These are phyloP conservation scores for Diplodus puntazzo DNA, from an alignment of 2,797 vertebrate genomes.

Conservation along the genomic window DNA sequence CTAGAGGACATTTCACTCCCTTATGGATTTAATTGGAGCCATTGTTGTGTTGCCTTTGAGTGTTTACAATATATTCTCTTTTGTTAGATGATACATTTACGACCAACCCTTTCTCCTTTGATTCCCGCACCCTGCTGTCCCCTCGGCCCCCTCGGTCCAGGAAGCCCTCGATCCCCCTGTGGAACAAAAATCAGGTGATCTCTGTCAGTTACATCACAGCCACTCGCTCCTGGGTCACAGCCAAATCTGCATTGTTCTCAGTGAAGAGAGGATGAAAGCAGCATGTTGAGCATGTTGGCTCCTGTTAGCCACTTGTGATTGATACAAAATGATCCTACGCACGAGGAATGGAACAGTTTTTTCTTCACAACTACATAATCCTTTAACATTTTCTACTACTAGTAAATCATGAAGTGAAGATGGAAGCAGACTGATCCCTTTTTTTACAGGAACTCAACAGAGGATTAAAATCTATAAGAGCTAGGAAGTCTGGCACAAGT, in stretches of 20 bases:
- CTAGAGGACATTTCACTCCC: slow-evolving; percentile 43
- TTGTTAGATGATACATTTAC: slow-evolving; percentile 72
- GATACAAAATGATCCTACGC: slow-evolving; percentile 45
- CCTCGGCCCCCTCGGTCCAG: slow-evolving; percentile 87
- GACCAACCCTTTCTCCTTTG: slow-evolving; percentile 92
- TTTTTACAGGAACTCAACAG: slow-evolving; percentile 13
- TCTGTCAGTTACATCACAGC: slow-evolving; percentile 55
- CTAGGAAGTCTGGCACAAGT: slow-evolving; percentile 32
- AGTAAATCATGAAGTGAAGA: slow-evolving; percentile 15
- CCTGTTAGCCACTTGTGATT: slow-evolving; percentile 55
- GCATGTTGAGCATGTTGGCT: slow-evolving; percentile 66
- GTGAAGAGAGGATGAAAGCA: slow-evolving; percentile 22
- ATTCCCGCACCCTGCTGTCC: slow-evolving; percentile 89
- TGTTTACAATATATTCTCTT: slow-evolving; percentile 6
- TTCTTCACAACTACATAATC: slow-evolving; percentile 11
- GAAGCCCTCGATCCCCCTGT: slow-evolving; percentile 90
- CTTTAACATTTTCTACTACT: slow-evolving; percentile 5
- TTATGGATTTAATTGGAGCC: slow-evolving; percentile 66
- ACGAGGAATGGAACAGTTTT: slow-evolving; percentile 42
- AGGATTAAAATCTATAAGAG: slow-evolving; percentile 33
- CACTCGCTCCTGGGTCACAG: slow-evolving; percentile 47
- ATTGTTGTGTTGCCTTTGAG: slow-evolving; percentile 62
- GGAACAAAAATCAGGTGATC: slow-evolving; percentile 69
- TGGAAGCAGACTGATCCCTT: slow-evolving; percentile 12
- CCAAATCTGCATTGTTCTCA: slow-evolving; percentile 64